Percentiles rank a stretch among this genome's conserved stretches.
Evolutionary conservation across 2,797 vertebrate genomes (phyloP).

Genomic region (Oreochromis grahami): DNA sequence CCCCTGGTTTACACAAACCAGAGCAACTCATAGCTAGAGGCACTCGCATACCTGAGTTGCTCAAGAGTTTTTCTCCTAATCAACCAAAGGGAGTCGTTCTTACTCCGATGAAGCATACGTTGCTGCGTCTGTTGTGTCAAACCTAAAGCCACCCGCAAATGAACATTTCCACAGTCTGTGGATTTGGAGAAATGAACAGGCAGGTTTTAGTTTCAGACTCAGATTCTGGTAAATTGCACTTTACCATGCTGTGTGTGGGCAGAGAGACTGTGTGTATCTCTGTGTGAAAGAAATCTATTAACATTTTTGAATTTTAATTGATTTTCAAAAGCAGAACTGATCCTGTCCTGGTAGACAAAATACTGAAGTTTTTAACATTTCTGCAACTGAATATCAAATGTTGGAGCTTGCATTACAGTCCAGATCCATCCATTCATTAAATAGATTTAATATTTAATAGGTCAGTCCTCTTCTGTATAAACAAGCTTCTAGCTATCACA

Average conservation of each 20-base stretch:
- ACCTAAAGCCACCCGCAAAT: background rate
- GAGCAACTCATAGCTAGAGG: background rate
- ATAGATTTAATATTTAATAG: background rate
- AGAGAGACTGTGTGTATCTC: background rate
- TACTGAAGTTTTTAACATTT: background rate
- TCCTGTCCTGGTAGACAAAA: background rate
- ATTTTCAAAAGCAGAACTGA: background rate
- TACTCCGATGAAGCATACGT: background rate
- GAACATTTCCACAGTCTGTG: background rate
- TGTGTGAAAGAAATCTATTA: constrained; percentile 4
- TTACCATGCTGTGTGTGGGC: constrained; percentile 1
- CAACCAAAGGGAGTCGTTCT: background rate
- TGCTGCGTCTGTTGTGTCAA: background rate
- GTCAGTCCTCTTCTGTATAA: background rate
- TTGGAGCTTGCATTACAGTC: background rate
- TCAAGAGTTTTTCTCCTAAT: background rate
- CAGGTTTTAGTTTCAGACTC: constrained; percentile 22
- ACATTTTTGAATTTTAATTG: background rate
- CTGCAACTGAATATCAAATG: background rate
- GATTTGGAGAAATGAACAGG: background rate
- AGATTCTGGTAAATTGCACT: background rate
- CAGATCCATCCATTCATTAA: background rate
- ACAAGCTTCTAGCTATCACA: background rate
- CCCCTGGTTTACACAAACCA: background rate
- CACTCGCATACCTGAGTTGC: background rate